Evolutionary conservation across 2,888 invertebrate species (phyloP).

Genomic region (Oeneis ivallda): DNA sequence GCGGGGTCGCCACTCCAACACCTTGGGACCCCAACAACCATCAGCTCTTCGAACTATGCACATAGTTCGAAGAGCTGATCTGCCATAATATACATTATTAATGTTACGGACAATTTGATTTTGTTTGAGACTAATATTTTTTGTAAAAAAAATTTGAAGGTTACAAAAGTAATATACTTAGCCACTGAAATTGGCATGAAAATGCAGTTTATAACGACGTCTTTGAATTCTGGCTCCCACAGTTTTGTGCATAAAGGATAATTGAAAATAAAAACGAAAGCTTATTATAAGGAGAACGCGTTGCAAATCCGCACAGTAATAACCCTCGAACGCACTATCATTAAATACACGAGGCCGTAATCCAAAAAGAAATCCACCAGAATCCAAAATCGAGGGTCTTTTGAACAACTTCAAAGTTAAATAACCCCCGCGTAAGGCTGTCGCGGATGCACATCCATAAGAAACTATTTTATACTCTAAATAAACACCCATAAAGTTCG

Average conservation of each 20-base stretch:
- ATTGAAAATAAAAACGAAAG: slow-evolving; percentile 24
- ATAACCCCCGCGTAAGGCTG: slow-evolving; percentile 65
- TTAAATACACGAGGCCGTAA: slow-evolving; percentile 80
- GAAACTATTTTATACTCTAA: slow-evolving; percentile 49
- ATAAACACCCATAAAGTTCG: slow-evolving; percentile 48
- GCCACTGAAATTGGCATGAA: background rate
- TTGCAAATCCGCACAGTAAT: slow-evolving; percentile 66
- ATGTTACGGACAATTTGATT: too few species aligned
- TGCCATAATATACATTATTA: too few species aligned
- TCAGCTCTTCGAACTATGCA: too few species aligned
- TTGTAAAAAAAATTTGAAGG: too few species aligned
- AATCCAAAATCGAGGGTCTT: slow-evolving; percentile 78
- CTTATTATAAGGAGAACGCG: slow-evolving; percentile 60
- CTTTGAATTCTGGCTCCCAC: too few species aligned
- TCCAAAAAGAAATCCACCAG: slow-evolving; percentile 80
- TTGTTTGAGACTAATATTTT: too few species aligned
- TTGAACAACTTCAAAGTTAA: slow-evolving; percentile 81
- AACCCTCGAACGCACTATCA: slow-evolving; percentile 73
- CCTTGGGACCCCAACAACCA: too few species aligned
- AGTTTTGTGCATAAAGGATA: too few species aligned
- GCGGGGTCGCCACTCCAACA: too few species aligned
- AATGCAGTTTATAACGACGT: background rate
- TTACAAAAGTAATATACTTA: too few species aligned
- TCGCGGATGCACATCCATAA: slow-evolving; percentile 41
- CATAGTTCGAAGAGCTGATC: too few species aligned